Conservation (phyloP, 2,113 vertebrate species). For the Synodontis membranacea region DNA sequence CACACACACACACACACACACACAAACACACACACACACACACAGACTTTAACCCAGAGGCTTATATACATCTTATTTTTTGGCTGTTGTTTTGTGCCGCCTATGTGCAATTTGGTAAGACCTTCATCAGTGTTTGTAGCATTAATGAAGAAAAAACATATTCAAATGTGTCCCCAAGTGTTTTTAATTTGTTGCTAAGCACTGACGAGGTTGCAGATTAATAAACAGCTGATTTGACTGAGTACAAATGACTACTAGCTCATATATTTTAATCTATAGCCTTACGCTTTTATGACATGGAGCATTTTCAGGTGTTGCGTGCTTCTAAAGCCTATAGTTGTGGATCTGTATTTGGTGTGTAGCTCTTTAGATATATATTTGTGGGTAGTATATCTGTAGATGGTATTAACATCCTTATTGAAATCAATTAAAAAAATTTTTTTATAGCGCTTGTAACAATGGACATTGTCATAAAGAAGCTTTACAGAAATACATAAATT, state of each 20-base stretch:
- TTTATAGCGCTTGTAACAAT: too few relatives aligned
- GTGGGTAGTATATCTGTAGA: too few relatives aligned
- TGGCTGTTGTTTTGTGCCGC: not conserved
- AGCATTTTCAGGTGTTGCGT: not conserved
- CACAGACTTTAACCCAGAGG: not conserved
- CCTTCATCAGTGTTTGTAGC: not conserved
- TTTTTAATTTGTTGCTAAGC: not conserved
- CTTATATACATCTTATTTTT: not conserved
- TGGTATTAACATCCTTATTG: too few relatives aligned
- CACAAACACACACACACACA: slow-evolving; percentile 2
- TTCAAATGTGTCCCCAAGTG: not conserved
- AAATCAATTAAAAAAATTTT: too few relatives aligned
- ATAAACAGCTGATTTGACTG: not conserved
- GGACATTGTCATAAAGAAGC: too few relatives aligned
- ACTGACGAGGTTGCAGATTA: not conserved
- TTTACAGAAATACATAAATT: too few relatives aligned
- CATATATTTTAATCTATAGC: not conserved
- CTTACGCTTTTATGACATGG: not conserved
- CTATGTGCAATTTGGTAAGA: not conserved
- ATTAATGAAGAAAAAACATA: not conserved
- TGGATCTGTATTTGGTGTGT: not conserved
- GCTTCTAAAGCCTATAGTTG: not conserved
- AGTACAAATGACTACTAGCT: not conserved
- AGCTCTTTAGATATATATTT: not conserved
- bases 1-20: not conserved